Base-by-base conservation (phyloP, 2,888 invertebrate genomes). In the Noctua fimbriata region DNA sequence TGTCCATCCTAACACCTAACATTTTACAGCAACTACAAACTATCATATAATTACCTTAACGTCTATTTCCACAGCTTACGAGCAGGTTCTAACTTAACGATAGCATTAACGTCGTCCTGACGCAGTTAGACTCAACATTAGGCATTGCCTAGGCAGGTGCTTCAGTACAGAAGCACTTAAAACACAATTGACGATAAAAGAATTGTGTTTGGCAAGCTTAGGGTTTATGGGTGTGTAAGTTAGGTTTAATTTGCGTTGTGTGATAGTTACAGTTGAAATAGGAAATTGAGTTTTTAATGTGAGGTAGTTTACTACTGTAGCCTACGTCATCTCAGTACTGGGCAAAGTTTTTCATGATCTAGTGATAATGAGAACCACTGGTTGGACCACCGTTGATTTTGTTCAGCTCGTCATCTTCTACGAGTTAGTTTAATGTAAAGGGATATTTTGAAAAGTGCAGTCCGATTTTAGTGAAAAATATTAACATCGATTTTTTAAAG, bases 81-180 rank as follows among this genome's bases (percentile, higher is more conserved):
- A 28, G 18, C 49, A 60, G 67, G 32, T 41, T 32, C 44, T 80
- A 60, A 73, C n/a, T 78, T 85, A 82, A 85, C 73, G 78, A 85
- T 65, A 49, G 63, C 78, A 76, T 77, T 85, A 74, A 73, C 73
- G 71, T 49, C 85, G 75, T 63, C 1, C 58, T 60, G 41, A 55
- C 65, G 76, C 55, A 74, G 65, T 84, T 83, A 81, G 75, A 69
- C 28, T 60, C 66, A 32, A 60, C 81, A 76, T 85, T 79, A 79
- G 65, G 55, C 69, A 47, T 76, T n/a, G 69, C 69, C 71, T 76
- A 81, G 67, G 18, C 16, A 58, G 73, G 78, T 79, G 76, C 82
- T 87, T 87, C 28, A 69, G n/a, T 41, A 75, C 87, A 87, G 86
- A 75, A 65, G 72, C 60, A 71, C 78, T 87, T 87, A 81, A 55